Base-by-base conservation (phyloP, 2,797 vertebrate genomes). In the Hybognathus amarus region DNA sequence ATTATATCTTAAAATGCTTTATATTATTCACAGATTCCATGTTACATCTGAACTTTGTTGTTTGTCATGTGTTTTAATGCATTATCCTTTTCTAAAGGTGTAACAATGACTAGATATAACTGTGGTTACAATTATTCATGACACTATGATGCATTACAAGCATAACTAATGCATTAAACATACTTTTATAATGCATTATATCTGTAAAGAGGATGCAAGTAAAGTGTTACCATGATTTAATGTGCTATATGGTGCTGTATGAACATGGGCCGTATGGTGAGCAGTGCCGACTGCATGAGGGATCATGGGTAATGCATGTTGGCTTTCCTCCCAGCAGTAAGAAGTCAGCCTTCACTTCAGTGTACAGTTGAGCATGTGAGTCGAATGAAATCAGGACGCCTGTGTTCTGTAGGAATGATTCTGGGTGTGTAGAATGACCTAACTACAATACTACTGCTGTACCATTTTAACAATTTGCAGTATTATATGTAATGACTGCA, bases 281-380 rank as follows among this genome's bases (percentile, higher is more conserved):
- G 15, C n/a, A n/a, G 18, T 52, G 50, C 2, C 7, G 54, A n/a
- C 20, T 6, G 54, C n/a, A 42, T 78, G 61, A 50, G 42, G 79
- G 63, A 80, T 80, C 40, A 73, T 80, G 79, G 67, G 79, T 80
- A 80, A 59, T 80, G 67, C 38, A 59, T 59, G 67, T 12, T 87
- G 84, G 87, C 84, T 79, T 79, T 76, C 52, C 76, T 84, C 75
- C 75, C 82, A 85, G 69, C 45, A 77, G 33, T 68, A 27, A 52
- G 66, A 77, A 73, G 30, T 33, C 45, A 67, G 24, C 82, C 76
- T 80, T 86, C 59, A 70, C 80, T 83, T 87, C 74, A 68, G 73
- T 67, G 63, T 78, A 78, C 85, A 82, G 68, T 83, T 4, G 40
- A 80, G 52, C 11, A 47, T 47, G 52, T 50, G 61, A 78, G 61